Evolutionary conservation across 2,888 invertebrate species (phyloP).

Genomic region (Pteria penguin): DNA sequence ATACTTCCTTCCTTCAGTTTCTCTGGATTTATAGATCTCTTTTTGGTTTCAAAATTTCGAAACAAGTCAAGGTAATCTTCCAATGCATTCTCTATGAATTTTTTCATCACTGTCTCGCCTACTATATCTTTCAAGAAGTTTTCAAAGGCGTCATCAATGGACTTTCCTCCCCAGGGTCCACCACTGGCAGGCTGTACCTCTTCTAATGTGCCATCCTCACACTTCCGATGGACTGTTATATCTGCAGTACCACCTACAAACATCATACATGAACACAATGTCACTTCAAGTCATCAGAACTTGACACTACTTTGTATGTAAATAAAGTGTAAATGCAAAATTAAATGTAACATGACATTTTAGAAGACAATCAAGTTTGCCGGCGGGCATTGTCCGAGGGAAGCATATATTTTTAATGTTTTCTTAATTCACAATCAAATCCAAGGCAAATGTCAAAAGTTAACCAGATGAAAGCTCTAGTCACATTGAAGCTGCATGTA

Average conservation of each 20-base stretch:
- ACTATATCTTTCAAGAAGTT: slow-evolving; percentile 18
- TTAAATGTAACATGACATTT: no score
- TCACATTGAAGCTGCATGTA: no score
- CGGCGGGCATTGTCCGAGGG: no score
- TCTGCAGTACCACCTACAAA: slow-evolving; percentile 39
- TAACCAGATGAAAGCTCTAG: no score
- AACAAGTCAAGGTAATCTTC: slow-evolving; percentile 39
- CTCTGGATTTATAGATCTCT: slow-evolving; percentile 24
- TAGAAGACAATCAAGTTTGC: no score
- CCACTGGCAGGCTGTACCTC: slow-evolving; percentile 38
- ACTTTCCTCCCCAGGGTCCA: slow-evolving; percentile 42
- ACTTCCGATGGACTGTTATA: slow-evolving; percentile 39
- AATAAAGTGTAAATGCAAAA: no score
- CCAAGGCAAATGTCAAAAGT: no score
- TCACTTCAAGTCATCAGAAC: no score
- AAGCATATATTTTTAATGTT: no score
- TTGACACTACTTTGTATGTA: no score
- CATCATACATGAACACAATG: no score
- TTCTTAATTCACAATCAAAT: no score
- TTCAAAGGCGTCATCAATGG: slow-evolving; percentile 24
- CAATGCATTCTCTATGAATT: slow-evolving; percentile 3
- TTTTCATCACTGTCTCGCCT: slow-evolving; percentile 11
- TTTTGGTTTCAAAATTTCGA: slow-evolving; percentile 36
- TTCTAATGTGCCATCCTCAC: slow-evolving; percentile 16
- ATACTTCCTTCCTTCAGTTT: slow-evolving; percentile 14